phyloP scores from a whole-genome alignment of 2,797 vertebrate genomes.

The Hoplostethus atlanticus region DNA sequence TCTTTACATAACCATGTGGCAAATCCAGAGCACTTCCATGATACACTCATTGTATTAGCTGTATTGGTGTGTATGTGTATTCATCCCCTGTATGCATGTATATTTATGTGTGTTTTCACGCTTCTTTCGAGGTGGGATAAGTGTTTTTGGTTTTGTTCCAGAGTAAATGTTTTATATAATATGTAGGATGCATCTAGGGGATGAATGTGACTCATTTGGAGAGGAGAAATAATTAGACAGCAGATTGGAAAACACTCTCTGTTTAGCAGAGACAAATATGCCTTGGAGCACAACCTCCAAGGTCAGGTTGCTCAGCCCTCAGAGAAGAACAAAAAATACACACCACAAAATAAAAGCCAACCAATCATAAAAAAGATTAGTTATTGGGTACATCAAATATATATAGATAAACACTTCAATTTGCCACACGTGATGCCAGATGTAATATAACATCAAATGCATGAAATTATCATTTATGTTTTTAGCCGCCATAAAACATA shows the following conservation, averaged over 20 bases:
- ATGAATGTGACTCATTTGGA: conserved; percentile 65
- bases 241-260: conserved; percentile 64
- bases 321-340: conserved; percentile 42
- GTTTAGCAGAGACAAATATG: conserved; percentile 68
- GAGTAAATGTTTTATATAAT: conserved; percentile 50
- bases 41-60: conserved; percentile 42
- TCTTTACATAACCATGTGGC: conserved; percentile 40
- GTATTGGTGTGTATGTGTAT: conserved; percentile 38
- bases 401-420: conserved; percentile 42
- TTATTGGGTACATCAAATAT: conserved; percentile 29
- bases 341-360: conserved; percentile 46
- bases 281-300: conserved; percentile 63
- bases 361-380: conserved; percentile 1
- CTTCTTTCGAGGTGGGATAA: conserved; percentile 52
- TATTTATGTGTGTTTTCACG: conserved; percentile 43
- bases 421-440: conserved; percentile 34
- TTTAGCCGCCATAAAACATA: conserved; percentile 52
- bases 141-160: conserved; percentile 10
- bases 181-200: conserved; percentile 41
- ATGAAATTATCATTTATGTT: conserved; percentile 40
- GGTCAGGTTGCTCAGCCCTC: conserved; percentile 59
- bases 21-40: conserved; percentile 49
- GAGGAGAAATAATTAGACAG: conserved; percentile 69
- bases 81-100: conserved; percentile 5
- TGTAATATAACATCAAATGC: conserved; percentile 56